A percentile compares a stretch with the other conserved stretches of the same genome.
Conservation (phyloP, 2,113 vertebrate species). For the Sturnira hondurensis region DNA sequence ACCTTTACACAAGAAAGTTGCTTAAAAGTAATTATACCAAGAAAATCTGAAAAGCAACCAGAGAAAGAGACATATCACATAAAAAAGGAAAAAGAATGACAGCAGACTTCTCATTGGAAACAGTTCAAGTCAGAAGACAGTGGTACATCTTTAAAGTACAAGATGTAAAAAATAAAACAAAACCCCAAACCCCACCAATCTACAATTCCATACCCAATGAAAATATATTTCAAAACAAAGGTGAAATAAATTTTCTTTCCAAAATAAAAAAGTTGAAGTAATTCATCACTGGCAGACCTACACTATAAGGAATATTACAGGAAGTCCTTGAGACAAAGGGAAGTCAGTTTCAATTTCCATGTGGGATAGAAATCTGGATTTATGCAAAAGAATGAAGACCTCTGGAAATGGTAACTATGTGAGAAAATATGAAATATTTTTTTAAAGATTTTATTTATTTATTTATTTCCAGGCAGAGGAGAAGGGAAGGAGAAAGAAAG, state of each 20-base stretch:
- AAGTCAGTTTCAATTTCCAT: neutral
- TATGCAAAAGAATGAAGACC: neutral
- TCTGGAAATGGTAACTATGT: neutral
- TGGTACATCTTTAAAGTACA: constrained; percentile 4
- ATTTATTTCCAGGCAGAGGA: too few species aligned
- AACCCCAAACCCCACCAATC: neutral
- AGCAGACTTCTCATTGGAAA: constrained; percentile 14
- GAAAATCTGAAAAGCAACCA: constrained; percentile 7
- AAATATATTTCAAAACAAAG: constrained; percentile 25
- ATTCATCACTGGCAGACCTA: neutral
- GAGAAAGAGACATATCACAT: neutral
- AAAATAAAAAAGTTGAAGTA: neutral
- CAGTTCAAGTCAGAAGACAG: constrained; percentile 25
- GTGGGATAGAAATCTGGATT: neutral
- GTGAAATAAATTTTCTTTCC: neutral
- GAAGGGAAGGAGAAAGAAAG: too few species aligned
- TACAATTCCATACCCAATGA: neutral
- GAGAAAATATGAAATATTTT: neutral
- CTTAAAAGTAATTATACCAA: neutral
- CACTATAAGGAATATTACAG: neutral
- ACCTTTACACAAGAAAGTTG: neutral
- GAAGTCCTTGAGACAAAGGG: constrained; percentile 5
- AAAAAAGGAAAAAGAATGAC: neutral
- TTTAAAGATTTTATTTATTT: neutral
- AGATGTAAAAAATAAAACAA: neutral